Evolutionary conservation across 2,888 invertebrate species (phyloP).

Genomic region (Patella caerulea): DNA sequence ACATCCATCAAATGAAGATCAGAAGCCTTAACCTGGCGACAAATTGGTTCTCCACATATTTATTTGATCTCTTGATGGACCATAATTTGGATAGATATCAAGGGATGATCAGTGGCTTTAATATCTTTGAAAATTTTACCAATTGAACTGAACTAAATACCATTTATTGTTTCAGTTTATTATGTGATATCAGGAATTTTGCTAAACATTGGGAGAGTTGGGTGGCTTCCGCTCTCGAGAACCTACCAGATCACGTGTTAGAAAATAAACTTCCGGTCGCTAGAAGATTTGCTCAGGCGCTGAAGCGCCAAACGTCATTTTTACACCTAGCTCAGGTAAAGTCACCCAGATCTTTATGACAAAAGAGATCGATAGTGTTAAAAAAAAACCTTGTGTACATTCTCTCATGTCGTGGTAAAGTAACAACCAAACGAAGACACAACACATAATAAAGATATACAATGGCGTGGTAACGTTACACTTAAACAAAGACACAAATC

Average conservation of each 20-base stretch:
- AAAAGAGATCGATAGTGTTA: not conserved
- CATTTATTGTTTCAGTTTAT: conserved; percentile 52
- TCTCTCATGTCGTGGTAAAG: no score
- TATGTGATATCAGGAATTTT: conserved; percentile 70
- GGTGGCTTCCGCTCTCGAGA: conserved; percentile 68
- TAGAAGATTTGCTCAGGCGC: conserved; percentile 63
- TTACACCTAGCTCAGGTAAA: conserved; percentile 71
- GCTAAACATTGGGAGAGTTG: conserved; percentile 71
- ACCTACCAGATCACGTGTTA: conserved; percentile 65
- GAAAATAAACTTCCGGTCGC: conserved; percentile 67
- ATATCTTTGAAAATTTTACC: no score
- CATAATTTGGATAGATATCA: no score
- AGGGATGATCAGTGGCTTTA: no score
- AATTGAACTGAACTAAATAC: not conserved
- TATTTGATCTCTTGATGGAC: no score
- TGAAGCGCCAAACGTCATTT: conserved; percentile 71
- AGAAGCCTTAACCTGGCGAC: no score
- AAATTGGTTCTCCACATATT: no score
- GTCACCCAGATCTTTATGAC: not conserved
- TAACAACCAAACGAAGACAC: no score
- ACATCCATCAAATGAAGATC: no score
- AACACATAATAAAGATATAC: no score
- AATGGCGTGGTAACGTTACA: no score
- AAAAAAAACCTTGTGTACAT: not conserved
- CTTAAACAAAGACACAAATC: no score